Evolutionary conservation across 2,888 invertebrate species (phyloP).

Genomic region (Temnothorax unifasciatus): DNA sequence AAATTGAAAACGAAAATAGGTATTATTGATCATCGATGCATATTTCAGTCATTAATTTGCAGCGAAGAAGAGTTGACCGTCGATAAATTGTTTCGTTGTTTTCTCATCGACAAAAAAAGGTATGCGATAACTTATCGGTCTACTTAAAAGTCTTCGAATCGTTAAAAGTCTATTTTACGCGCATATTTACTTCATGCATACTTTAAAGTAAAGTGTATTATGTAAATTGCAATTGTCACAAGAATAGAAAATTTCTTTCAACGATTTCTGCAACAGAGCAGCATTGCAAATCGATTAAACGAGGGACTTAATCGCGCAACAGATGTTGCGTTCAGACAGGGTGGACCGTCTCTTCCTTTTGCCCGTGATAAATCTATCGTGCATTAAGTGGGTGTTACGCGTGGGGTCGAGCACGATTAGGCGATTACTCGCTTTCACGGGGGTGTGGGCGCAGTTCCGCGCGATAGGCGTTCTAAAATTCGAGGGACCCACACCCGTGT

Average conservation of each 20-base stretch:
- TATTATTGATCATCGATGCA: not conserved
- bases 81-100: not conserved
- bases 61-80: not conserved
- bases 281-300: slow-evolving; percentile 46
- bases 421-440: slow-evolving; percentile 64
- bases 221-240: not conserved
- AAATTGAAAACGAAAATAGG: not conserved
- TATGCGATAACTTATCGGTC: slow-evolving; percentile 21
- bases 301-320: slow-evolving; percentile 49
- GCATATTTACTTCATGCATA: not conserved
- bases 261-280: slow-evolving; percentile 46
- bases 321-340: slow-evolving; percentile 63
- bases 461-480: slow-evolving; percentile 35
- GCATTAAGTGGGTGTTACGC: slow-evolving; percentile 66
- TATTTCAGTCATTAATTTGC: slow-evolving; percentile 13
- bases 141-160: slow-evolving; percentile 8
- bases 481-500: not conserved
- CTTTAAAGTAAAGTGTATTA: not conserved
- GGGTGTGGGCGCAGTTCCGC: slow-evolving; percentile 39
- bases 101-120: not conserved
- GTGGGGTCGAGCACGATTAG: slow-evolving; percentile 61
- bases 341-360: slow-evolving; percentile 54
- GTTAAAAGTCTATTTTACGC: slow-evolving; percentile 11
- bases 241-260: not conserved
- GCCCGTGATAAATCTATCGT: slow-evolving; percentile 60